Evolutionary conservation across 2,797 vertebrate genomes (phyloP), one percentile per base, ranked within the genome.

Genomic region (Delichon dasypus): DNA sequence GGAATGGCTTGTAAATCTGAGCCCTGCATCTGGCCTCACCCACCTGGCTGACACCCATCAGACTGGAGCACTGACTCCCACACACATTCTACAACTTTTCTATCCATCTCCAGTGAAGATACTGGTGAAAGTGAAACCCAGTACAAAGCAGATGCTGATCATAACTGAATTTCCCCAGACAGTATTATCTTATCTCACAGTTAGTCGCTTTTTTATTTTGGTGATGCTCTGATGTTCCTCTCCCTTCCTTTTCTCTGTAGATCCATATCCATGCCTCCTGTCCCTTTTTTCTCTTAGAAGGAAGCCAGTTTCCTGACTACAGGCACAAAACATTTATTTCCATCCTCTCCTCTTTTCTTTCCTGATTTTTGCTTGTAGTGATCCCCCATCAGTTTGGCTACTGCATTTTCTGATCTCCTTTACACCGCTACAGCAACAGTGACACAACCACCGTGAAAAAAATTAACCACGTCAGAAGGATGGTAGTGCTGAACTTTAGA

Each of bases 71-170:
- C 68, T 19, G 72, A 66, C 32, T 94, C 90, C 80, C 87, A 67
- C 82, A 58, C 18, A 32, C 42, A 5, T 17, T 11, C 58, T 23
- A 48, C 61, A 78, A 21, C 36, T 89, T 55, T 79, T 57, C 70
- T 42, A 38, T 66, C 68, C 55, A 55, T 90, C 32, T 84, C 64
- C 55, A 66, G 29, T 34, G 51, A 86, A 91, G 92, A 81, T 32
- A 27, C 44, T 7, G 48, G 36, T 62, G 51, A 92, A 94, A 96
- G 68, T 5, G 19, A 91, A 94, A 66, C 54, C 11, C 75, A 91
- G 67, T 66, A 38, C 38, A 40, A 93, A 91, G 95, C 91, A 95
- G 93, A 86, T 83, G 82, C 75, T 83, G 75, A 62, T 68, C 79
- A 64, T 84, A 93, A 81, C 44, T 4, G 8, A 45, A 88, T 92